Percentiles rank a stretch among this genome's conserved stretches.
These are phyloP conservation scores for Spongilla lacustris DNA, from an alignment of 37 sponge, comb jelly and placozoan species.

Conservation along the genomic window DNA sequence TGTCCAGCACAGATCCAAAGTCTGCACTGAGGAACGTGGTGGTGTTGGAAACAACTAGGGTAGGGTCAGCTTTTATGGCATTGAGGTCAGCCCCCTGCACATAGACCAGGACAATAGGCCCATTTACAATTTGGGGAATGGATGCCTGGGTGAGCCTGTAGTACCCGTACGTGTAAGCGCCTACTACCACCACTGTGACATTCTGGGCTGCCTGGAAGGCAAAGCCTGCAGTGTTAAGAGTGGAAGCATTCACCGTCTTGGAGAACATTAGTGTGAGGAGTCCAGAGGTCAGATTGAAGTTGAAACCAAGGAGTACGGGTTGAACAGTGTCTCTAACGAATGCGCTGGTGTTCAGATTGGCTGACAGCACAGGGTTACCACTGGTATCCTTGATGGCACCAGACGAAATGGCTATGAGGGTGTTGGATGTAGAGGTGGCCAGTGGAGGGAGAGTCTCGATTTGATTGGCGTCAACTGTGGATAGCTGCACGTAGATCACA, in stretches of 20 bases:
- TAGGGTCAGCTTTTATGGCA: conserved; percentile 62
- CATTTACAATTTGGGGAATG: conserved; percentile 36
- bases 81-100: conserved; percentile 69
- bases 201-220: conserved; percentile 60
- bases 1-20: conserved; percentile 68
- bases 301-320: conserved; percentile 65
- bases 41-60: conserved; percentile 54
- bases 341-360: conserved; percentile 24
- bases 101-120: conserved; percentile 36
- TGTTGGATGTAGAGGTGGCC: conserved; percentile 71
- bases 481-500: conserved; percentile 55
- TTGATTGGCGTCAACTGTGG: conserved; percentile 75
- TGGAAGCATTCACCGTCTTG: conserved; percentile 79
- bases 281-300: conserved; percentile 84
- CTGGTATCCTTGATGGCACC: conserved; percentile 71
- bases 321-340: conserved; percentile 46
- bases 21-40: conserved; percentile 66
- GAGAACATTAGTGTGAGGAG: conserved; percentile 74
- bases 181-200: not conserved
- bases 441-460: conserved; percentile 66
- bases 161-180: conserved; percentile 6
- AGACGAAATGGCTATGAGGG: conserved; percentile 43
- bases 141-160: conserved; percentile 63
- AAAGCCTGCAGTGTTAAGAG: conserved; percentile 66
- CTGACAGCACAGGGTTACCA: conserved; percentile 37